These are phyloP conservation scores for Leucoraja ocellata DNA, from an alignment of 2,797 vertebrate genomes.

Conservation along the genomic window DNA sequence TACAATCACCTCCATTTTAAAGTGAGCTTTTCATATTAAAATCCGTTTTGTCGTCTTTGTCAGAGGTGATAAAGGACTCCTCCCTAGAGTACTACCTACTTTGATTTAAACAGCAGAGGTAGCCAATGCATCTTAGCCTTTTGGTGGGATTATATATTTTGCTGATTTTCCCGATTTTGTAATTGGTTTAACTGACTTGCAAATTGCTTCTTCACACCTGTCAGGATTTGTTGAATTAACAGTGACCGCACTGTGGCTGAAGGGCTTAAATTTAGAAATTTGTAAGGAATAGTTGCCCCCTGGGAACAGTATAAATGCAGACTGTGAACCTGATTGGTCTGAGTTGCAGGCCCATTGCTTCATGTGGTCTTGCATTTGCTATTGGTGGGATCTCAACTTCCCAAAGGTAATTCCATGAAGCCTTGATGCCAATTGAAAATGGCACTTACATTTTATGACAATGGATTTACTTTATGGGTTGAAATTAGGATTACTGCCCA, in stretches of 20 bases:
- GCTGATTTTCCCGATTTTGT: neutral
- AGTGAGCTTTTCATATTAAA: neutral
- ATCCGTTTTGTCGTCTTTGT: neutral
- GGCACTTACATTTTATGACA: neutral
- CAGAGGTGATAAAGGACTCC: neutral
- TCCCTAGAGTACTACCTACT: too few relatives aligned
- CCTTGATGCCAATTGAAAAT: neutral
- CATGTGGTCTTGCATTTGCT: neutral
- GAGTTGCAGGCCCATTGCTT: neutral
- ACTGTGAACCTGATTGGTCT: neutral
- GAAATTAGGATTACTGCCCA: neutral
- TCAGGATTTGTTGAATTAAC: slow-evolving; percentile 20
- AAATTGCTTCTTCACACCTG: slow-evolving; percentile 5
- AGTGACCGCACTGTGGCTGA: neutral
- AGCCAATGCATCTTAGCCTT: neutral
- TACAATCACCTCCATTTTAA: neutral
- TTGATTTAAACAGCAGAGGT: neutral
- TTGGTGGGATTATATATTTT: slow-evolving; percentile 1
- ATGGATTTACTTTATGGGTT: neutral
- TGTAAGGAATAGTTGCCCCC: neutral
- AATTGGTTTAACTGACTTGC: slow-evolving; percentile 4
- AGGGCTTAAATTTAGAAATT: neutral
- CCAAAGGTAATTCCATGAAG: neutral
- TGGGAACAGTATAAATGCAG: neutral
- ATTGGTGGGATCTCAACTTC: neutral